These are phyloP conservation scores for Xylota segnis DNA, from an alignment of 2,888 invertebrate species.

Conservation along the genomic window DNA sequence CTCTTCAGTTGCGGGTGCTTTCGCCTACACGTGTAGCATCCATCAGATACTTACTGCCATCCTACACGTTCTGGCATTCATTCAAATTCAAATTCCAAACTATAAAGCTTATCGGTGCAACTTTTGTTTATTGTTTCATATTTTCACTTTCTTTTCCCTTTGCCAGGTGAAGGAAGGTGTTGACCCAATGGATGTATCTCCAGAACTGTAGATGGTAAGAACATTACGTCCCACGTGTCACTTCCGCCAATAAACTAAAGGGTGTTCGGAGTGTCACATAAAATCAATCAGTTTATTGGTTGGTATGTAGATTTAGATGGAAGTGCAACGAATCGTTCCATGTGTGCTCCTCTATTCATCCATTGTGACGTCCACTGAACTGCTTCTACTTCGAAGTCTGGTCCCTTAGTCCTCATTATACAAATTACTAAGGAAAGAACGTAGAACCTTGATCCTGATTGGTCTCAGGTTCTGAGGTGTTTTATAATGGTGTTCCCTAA, in stretches of 20 bases:
- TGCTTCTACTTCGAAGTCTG: too few relatives aligned
- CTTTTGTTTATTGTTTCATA: not conserved
- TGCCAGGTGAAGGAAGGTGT: not conserved
- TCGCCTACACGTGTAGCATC: not conserved
- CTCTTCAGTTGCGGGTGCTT: conserved; percentile 2
- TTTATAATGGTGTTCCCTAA: too few relatives aligned
- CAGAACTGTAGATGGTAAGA: not conserved
- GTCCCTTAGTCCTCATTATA: too few relatives aligned
- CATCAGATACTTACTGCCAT: not conserved
- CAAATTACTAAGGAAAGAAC: too few relatives aligned
- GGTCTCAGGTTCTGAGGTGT: too few relatives aligned
- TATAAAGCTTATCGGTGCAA: not conserved
- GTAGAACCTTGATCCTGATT: too few relatives aligned
- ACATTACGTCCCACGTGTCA: conserved; percentile 1
- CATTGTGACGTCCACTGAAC: not conserved
- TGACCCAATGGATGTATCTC: not conserved
- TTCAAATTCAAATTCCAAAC: conserved; percentile 12
- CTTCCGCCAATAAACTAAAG: conserved; percentile 18
- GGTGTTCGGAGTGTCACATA: conserved; percentile 2
- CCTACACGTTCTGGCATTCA: not conserved
- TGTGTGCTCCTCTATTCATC: not conserved
- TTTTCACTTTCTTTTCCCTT: conserved; percentile 16
- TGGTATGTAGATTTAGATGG: not conserved
- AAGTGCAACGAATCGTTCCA: not conserved
- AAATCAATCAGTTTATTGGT: not conserved